phyloP scores from a whole-genome alignment of 1,140 invertebrate species.

The Hyles vespertilio region DNA sequence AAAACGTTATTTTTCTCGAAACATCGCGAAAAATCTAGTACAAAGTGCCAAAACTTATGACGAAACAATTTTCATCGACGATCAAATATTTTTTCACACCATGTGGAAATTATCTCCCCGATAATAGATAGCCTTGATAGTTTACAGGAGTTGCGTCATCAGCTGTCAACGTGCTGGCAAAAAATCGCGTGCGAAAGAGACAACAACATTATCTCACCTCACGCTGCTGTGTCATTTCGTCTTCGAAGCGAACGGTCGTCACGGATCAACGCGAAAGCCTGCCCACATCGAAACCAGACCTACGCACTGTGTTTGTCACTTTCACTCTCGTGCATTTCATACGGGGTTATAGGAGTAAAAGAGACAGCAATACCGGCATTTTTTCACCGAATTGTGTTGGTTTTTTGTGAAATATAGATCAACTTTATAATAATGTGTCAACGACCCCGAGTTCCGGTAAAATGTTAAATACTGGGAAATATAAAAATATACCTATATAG shows the following conservation, averaged over 20 bases:
- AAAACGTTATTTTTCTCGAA: neutral
- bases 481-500: slow-evolving; percentile 1
- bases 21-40: neutral
- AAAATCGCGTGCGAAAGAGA: slow-evolving; percentile 53
- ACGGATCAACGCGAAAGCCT: slow-evolving; percentile 57
- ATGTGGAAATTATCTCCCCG: slow-evolving; percentile 22
- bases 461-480: slow-evolving; percentile 11
- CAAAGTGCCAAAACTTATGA: neutral
- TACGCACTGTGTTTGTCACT: slow-evolving; percentile 34
- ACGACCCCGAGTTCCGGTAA: slow-evolving; percentile 47
- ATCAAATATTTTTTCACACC: slow-evolving; percentile 13
- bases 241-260: slow-evolving; percentile 59
- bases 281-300: slow-evolving; percentile 44
- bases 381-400: slow-evolving; percentile 37
- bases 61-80: neutral
- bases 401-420: slow-evolving; percentile 69
- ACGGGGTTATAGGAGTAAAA: slow-evolving; percentile 8
- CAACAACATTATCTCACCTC: slow-evolving; percentile 26
- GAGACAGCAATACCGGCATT: slow-evolving; percentile 28
- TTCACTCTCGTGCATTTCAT: slow-evolving; percentile 22
- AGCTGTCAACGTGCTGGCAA: slow-evolving; percentile 36
- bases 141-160: slow-evolving; percentile 33
- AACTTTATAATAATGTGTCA: slow-evolving; percentile 61
- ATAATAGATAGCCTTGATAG: slow-evolving; percentile 35
- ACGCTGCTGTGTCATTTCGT: slow-evolving; percentile 44